These are phyloP conservation scores for Hymenochirus boettgeri DNA, from an alignment of 2,113 vertebrate genomes.

Conservation along the genomic window DNA sequence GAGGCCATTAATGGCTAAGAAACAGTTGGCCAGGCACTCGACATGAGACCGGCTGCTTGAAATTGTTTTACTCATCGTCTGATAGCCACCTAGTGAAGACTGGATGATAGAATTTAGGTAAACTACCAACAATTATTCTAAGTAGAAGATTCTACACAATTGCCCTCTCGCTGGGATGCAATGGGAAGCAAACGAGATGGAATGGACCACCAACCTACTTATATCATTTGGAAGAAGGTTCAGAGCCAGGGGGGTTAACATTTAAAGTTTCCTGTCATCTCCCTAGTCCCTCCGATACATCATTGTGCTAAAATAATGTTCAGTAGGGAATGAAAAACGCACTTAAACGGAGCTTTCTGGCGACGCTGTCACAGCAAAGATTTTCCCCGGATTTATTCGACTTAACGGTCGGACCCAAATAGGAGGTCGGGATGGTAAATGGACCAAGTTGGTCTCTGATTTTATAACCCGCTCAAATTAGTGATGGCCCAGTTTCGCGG, in stretches of 20 bases:
- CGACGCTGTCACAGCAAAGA: no score
- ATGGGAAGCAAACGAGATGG: conserved; percentile 22
- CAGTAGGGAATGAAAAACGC: background rate
- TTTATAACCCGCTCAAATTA: no score
- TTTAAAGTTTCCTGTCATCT: conserved; percentile 21
- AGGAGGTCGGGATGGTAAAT: no score
- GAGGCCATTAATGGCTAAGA: conserved; percentile 8
- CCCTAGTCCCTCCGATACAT: conserved; percentile 18
- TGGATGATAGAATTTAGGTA: conserved; percentile 35
- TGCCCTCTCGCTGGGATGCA: conserved; percentile 27
- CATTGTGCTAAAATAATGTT: background rate
- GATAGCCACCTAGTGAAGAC: conserved; percentile 6
- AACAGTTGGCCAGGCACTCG: conserved; percentile 19
- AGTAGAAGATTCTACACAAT: conserved; percentile 20
- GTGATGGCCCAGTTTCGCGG: no score
- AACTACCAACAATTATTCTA: conserved; percentile 32
- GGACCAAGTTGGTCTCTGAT: no score
- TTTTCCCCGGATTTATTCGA: no score
- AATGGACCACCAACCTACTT: conserved; percentile 12
- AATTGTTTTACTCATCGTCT: conserved; percentile 8
- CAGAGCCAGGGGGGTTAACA: background rate
- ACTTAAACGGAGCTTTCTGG: no score
- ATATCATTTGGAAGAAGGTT: conserved; percentile 10
- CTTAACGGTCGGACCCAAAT: no score
- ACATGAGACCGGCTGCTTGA: background rate